A percentile compares a stretch with the other conserved stretches of the same genome.
Evolutionary conservation across 2,888 invertebrate species (phyloP).

Genomic region (Ectemnius continuus): DNA sequence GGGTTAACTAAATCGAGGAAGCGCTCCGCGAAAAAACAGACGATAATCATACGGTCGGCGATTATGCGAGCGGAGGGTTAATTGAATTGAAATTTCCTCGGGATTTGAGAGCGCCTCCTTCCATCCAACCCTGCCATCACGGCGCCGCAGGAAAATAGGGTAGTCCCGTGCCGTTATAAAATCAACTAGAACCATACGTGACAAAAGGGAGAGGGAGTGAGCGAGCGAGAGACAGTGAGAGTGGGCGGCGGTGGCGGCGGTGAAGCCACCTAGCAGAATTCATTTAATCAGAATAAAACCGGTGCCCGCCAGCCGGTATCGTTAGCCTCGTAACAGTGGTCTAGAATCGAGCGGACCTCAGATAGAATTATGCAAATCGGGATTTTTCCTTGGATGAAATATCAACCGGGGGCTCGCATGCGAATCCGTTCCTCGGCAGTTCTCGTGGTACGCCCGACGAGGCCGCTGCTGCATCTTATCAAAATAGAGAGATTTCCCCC

Average conservation of each 20-base stretch:
- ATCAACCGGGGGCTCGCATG: conserved; percentile 22
- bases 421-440: conserved; percentile 26
- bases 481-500: not conserved
- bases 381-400: conserved; percentile 43
- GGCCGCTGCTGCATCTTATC: no score
- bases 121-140: conserved; percentile 38
- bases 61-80: conserved; percentile 68
- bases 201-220: conserved; percentile 62
- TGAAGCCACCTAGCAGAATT: conserved; percentile 51
- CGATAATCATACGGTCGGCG: conserved; percentile 68
- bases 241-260: no score
- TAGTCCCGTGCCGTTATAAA: conserved; percentile 69
- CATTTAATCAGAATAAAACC: conserved; percentile 66
- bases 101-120: conserved; percentile 57
- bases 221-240: conserved; percentile 16
- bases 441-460: no score
- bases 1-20: conserved; percentile 40
- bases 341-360: conserved; percentile 49
- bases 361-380: conserved; percentile 53
- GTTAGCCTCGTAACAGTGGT: conserved; percentile 58
- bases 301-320: conserved; percentile 52
- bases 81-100: conserved; percentile 72
- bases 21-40: conserved; percentile 59
- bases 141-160: conserved; percentile 58
- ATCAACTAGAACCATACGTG: conserved; percentile 71